Percentiles rank a stretch among this genome's conserved stretches.
Evolutionary conservation across 2,888 invertebrate species (phyloP).

Genomic region (Sarcophaga rosellei): DNA sequence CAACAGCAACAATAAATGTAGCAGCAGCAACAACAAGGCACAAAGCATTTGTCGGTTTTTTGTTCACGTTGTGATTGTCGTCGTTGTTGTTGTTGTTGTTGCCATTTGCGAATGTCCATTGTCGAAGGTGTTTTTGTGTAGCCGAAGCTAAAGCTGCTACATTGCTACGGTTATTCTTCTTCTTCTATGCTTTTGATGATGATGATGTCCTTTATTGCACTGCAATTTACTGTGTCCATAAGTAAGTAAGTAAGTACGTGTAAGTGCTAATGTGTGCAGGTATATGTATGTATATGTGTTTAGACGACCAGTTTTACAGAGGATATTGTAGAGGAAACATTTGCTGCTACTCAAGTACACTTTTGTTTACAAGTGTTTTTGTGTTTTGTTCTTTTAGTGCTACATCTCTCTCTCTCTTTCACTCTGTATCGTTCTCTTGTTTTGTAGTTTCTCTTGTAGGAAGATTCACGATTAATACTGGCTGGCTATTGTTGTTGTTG

Average conservation of each 20-base stretch:
- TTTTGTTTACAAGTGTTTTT: constrained; percentile 67
- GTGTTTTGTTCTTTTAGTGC: constrained; percentile 17
- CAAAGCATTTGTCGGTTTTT: not conserved
- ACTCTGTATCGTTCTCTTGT: not conserved
- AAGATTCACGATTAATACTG: not conserved
- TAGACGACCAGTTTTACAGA: constrained; percentile 28
- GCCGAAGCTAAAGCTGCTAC: not conserved
- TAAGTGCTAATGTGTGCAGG: constrained; percentile 11
- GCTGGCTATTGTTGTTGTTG: not conserved
- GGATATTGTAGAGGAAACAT: constrained; percentile 65
- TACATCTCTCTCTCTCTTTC: too few relatives aligned
- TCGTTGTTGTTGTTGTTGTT: constrained; percentile 11
- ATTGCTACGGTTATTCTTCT: not conserved
- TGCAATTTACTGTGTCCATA: constrained; percentile 60
- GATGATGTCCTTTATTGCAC: constrained; percentile 58
- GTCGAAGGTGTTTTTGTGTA: constrained; percentile 61
- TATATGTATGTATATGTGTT: constrained; percentile 14
- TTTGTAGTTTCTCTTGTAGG: not conserved
- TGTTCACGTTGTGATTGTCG: not conserved
- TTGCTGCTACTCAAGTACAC: constrained; percentile 65
- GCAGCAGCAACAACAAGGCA: not conserved
- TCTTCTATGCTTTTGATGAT: not conserved
- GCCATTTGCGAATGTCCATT: constrained; percentile 23
- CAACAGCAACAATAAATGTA: constrained; percentile 35
- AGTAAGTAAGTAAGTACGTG: constrained; percentile 21